Evolutionary conservation across 2,888 invertebrate genomes (phyloP).

Genomic region (Dynastes tityus): DNA sequence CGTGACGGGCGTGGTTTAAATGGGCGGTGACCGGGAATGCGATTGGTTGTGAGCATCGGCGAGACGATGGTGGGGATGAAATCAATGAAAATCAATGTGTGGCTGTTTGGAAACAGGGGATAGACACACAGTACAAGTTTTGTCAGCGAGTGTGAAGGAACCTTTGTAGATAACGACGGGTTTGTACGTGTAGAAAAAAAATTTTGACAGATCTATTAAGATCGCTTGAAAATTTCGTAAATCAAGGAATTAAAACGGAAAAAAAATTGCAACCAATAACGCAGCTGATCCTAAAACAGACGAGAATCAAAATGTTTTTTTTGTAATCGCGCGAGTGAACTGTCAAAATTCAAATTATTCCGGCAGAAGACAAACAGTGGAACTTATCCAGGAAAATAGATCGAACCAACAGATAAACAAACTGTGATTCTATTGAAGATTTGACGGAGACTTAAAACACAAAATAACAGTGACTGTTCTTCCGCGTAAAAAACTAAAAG

Average conservation of each 20-base stretch:
- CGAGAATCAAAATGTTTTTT: too few relatives aligned
- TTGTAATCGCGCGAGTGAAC: too few relatives aligned
- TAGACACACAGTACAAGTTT: constrained; percentile 54
- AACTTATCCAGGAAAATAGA: too few relatives aligned
- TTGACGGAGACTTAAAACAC: too few relatives aligned
- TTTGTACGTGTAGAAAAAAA: constrained; percentile 35
- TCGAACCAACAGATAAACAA: too few relatives aligned
- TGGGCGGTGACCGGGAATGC: constrained; percentile 60
- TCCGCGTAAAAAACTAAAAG: too few relatives aligned
- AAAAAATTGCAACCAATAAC: too few relatives aligned
- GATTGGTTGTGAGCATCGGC: constrained; percentile 61
- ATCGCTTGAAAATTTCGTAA: background rate
- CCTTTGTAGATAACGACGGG: constrained; percentile 16
- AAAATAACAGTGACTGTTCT: too few relatives aligned
- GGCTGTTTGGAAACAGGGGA: constrained; percentile 59
- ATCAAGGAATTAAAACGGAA: background rate
- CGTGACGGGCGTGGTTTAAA: constrained; percentile 64
- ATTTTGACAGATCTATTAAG: constrained; percentile 34
- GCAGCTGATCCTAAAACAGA: too few relatives aligned
- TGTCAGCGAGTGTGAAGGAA: constrained; percentile 44
- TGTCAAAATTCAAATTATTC: too few relatives aligned
- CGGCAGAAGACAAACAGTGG: too few relatives aligned
- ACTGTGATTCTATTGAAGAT: too few relatives aligned
- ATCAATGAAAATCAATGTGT: constrained; percentile 67
- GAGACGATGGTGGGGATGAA: constrained; percentile 60